Percentiles rank a stretch among this genome's conserved stretches.
Conservation (phyloP, 2,797 vertebrate species). For the Chaenodraco wilsoni region DNA sequence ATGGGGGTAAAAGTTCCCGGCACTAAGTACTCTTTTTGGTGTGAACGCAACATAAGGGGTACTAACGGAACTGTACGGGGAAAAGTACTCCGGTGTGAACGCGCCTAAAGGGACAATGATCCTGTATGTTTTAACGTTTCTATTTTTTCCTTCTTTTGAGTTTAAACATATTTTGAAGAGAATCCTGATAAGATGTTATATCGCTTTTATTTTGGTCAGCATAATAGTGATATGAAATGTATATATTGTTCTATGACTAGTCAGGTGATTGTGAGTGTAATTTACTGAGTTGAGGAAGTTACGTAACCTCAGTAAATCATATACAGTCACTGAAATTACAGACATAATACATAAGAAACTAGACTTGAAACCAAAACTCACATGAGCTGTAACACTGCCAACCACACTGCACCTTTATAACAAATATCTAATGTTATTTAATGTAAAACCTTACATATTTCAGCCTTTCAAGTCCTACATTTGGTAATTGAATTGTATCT, state of each 20-base stretch:
- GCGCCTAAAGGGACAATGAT: too few species aligned
- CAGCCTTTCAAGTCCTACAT: not conserved
- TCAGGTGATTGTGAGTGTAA: constrained; percentile 3
- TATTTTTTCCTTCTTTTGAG: too few species aligned
- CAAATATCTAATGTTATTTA: not conserved
- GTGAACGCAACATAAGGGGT: too few species aligned
- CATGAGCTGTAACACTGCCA: not conserved
- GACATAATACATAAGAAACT: not conserved
- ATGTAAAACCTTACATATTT: not conserved
- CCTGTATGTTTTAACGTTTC: too few species aligned
- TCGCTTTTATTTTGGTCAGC: too few species aligned
- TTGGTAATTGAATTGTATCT: not conserved
- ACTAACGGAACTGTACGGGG: too few species aligned
- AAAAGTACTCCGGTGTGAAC: too few species aligned
- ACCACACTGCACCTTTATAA: not conserved
- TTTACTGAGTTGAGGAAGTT: constrained; percentile 5
- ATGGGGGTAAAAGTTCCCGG: too few species aligned
- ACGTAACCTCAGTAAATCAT: not conserved
- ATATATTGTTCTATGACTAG: not conserved
- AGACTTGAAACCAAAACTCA: not conserved
- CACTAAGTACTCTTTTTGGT: too few species aligned
- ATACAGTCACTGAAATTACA: not conserved
- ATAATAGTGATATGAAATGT: too few species aligned
- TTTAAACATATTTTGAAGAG: too few species aligned
- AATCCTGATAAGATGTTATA: too few species aligned